These are phyloP conservation scores for Cantharis rufa DNA, from an alignment of 2,888 invertebrate genomes.

Conservation along the genomic window DNA sequence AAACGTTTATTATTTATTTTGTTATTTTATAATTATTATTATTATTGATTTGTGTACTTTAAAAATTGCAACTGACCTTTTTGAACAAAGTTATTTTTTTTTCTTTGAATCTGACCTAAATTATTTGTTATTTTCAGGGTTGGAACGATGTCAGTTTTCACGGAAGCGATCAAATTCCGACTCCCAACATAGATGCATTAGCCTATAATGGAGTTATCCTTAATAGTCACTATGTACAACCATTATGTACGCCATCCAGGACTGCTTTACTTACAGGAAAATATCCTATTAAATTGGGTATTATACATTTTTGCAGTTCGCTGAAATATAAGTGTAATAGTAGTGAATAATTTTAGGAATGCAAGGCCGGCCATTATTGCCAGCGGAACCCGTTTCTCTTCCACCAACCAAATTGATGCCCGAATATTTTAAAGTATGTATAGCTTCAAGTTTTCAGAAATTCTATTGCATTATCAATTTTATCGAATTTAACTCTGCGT, in stretches of 20 bases:
- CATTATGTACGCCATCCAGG: slow-evolving; percentile 85
- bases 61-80: too few relatives aligned
- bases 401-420: slow-evolving; percentile 72
- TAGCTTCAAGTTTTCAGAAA: not conserved
- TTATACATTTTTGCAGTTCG: slow-evolving; percentile 21
- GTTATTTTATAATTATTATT: not conserved
- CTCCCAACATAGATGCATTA: slow-evolving; percentile 87
- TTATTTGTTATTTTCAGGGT: slow-evolving; percentile 63
- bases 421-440: slow-evolving; percentile 60
- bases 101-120: slow-evolving; percentile 3
- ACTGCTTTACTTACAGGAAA: slow-evolving; percentile 82
- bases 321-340: not conserved
- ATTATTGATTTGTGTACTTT: not conserved
- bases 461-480: not conserved
- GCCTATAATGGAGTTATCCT: slow-evolving; percentile 84
- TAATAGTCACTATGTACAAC: slow-evolving; percentile 83
- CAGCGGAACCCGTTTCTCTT: slow-evolving; percentile 74
- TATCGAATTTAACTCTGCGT: not conserved
- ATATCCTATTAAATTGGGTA: slow-evolving; percentile 84
- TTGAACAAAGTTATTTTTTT: too few relatives aligned
- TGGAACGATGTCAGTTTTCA: slow-evolving; percentile 93
- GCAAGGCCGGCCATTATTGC: slow-evolving; percentile 71
- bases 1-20: not conserved
- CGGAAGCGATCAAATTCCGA: slow-evolving; percentile 83
- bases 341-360: slow-evolving; percentile 60